A percentile compares a stretch with the other conserved stretches of the same genome.
phyloP scores from a whole-genome alignment of 2,888 invertebrate genomes.

The Muscina levida region DNA sequence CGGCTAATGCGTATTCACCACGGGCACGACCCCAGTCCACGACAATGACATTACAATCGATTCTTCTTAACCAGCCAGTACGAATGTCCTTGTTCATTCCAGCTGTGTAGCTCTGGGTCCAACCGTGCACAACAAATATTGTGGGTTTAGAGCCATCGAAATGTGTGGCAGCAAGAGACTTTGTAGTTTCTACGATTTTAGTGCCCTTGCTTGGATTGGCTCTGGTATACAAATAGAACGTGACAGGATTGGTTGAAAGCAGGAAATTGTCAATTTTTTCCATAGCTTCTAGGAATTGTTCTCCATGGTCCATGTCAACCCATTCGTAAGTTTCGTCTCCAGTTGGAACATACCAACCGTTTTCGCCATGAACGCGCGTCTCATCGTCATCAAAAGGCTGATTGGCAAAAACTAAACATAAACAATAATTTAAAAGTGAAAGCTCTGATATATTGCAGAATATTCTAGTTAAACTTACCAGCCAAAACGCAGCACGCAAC shows the following conservation, averaged over 20 bases:
- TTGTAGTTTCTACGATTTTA: slow-evolving; percentile 64
- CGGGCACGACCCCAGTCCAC: slow-evolving; percentile 83
- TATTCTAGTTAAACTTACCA: slow-evolving; percentile 22
- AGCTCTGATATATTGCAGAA: not conserved
- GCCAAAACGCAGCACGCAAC: slow-evolving; percentile 29
- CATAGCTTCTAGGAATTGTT: not conserved
- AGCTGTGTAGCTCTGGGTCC: slow-evolving; percentile 80
- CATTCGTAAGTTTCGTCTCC: slow-evolving; percentile 60
- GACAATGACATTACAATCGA: slow-evolving; percentile 83
- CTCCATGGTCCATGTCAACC: slow-evolving; percentile 45
- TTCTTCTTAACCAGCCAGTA: slow-evolving; percentile 81
- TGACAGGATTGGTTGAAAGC: slow-evolving; percentile 32
- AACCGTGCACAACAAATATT: slow-evolving; percentile 81
- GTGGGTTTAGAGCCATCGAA: slow-evolving; percentile 69
- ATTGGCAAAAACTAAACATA: slow-evolving; percentile 10
- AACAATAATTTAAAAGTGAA: not conserved
- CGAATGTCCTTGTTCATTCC: slow-evolving; percentile 72
- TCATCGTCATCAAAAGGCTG: slow-evolving; percentile 46
- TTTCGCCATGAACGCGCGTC: slow-evolving; percentile 64
- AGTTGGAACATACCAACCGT: slow-evolving; percentile 68
- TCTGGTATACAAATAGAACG: slow-evolving; percentile 71
- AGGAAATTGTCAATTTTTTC: slow-evolving; percentile 66
- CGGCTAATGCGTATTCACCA: slow-evolving; percentile 82
- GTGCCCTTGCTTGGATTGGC: slow-evolving; percentile 70
- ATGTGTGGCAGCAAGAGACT: slow-evolving; percentile 64